phyloP scores from a whole-genome alignment of 2,113 vertebrate genomes.

The Brevimyrus niger region DNA sequence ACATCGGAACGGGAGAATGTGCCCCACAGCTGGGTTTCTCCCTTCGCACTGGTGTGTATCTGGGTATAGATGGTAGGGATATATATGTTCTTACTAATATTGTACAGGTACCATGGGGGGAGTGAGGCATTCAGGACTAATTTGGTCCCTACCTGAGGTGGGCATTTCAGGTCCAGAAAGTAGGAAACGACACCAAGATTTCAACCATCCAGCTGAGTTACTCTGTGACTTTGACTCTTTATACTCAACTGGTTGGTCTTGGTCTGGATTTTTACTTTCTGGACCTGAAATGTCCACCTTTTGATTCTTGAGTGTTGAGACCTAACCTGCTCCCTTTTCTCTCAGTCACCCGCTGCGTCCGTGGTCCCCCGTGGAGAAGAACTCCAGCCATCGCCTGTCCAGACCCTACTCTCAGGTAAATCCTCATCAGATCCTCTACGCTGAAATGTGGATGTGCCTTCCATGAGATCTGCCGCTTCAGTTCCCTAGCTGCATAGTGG shows the following conservation, averaged over 20 bases:
- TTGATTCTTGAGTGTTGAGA: not conserved
- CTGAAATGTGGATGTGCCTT: not conserved
- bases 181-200: not conserved
- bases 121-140: not conserved
- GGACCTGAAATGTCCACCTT: not conserved
- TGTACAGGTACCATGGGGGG: not conserved
- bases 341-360: constrained; percentile 52
- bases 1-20: not conserved
- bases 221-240: not conserved
- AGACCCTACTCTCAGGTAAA: constrained; percentile 62
- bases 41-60: not conserved
- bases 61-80: not conserved
- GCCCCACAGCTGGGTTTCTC: not conserved
- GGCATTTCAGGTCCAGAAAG: not conserved
- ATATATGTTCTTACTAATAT: not conserved
- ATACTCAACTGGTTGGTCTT: not conserved
- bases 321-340: not conserved
- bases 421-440: not conserved
- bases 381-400: constrained; percentile 45
- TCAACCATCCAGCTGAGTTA: not conserved
- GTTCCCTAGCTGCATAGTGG: not conserved
- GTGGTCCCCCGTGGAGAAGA: constrained; percentile 62
- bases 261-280: not conserved
- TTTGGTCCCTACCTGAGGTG: not conserved
- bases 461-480: not conserved